A percentile compares a stretch with the other conserved stretches of the same genome.
Conservation (phyloP, 2,888 invertebrate genomes). For the Agrenia bidenticulata region DNA sequence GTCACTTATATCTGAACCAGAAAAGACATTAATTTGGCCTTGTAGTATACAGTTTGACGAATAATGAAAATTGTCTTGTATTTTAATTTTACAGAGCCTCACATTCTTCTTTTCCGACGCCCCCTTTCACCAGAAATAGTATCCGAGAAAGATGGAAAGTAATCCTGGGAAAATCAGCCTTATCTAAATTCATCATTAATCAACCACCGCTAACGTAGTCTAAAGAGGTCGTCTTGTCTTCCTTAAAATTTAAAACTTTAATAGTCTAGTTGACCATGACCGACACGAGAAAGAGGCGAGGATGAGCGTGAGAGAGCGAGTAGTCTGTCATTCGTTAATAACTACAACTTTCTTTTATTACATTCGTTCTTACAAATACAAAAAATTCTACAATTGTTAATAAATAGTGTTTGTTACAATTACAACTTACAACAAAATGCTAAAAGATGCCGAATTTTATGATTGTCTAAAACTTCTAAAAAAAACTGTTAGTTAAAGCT, state of each 20-base stretch:
- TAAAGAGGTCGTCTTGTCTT: too few species aligned
- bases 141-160: slow-evolving; percentile 3
- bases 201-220: too few species aligned
- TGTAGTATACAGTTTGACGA: too few species aligned
- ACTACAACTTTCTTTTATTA: background rate
- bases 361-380: slow-evolving; percentile 1
- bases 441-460: too few species aligned
- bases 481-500: too few species aligned
- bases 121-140: slow-evolving; percentile 26
- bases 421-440: too few species aligned
- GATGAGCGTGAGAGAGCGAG: background rate
- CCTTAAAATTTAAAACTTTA: too few species aligned
- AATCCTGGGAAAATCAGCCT: too few species aligned
- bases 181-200: too few species aligned
- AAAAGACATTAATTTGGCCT: background rate
- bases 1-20: background rate
- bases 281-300: background rate
- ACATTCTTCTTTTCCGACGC: slow-evolving; percentile 75
- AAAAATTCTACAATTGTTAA: background rate
- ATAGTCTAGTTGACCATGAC: too few species aligned
- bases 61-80: background rate
- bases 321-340: slow-evolving; percentile 9
- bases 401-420: too few species aligned
- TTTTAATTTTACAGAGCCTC: slow-evolving; percentile 69
- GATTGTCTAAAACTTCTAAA: too few species aligned